Percentiles rank a stretch among this genome's conserved stretches.
These are phyloP conservation scores for Balanococcus diminutus DNA, from an alignment of 2,888 invertebrate genomes.

Conservation along the genomic window DNA sequence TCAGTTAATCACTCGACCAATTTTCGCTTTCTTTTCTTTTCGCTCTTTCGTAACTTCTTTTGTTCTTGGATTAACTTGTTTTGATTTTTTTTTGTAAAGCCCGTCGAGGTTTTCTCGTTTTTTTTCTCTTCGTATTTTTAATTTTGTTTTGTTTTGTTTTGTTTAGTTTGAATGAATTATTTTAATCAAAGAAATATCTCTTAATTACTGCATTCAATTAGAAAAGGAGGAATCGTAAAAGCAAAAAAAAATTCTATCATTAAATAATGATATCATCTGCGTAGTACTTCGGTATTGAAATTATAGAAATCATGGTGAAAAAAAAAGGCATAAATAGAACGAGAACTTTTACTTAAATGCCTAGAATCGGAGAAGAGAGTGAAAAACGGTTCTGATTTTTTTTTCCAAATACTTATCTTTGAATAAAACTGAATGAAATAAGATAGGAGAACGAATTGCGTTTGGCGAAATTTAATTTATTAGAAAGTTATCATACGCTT, in stretches of 20 bases:
- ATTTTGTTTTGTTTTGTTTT: neutral
- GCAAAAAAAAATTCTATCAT: neutral
- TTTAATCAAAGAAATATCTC: neutral
- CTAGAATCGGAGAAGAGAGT: neutral
- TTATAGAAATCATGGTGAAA: neutral
- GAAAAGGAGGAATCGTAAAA: neutral
- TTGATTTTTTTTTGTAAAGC: neutral
- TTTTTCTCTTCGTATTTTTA: neutral
- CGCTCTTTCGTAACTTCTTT: neutral
- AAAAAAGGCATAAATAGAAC: neutral
- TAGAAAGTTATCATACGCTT: neutral
- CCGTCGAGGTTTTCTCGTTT: neutral
- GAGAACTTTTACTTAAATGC: neutral
- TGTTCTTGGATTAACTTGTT: neutral
- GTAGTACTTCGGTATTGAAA: neutral
- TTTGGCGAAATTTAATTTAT: neutral
- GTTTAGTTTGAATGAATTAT: neutral
- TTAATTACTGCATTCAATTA: constrained; percentile 17
- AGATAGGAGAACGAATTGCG: neutral
- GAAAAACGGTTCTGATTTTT: neutral
- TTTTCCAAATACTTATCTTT: neutral
- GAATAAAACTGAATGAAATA: neutral
- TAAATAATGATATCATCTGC: neutral
- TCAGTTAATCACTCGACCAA: neutral
- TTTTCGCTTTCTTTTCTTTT: neutral